Percentiles rank a stretch among this genome's conserved stretches.
phyloP scores from a whole-genome alignment of 2,113 vertebrate species.

The Petaurus breviceps region DNA sequence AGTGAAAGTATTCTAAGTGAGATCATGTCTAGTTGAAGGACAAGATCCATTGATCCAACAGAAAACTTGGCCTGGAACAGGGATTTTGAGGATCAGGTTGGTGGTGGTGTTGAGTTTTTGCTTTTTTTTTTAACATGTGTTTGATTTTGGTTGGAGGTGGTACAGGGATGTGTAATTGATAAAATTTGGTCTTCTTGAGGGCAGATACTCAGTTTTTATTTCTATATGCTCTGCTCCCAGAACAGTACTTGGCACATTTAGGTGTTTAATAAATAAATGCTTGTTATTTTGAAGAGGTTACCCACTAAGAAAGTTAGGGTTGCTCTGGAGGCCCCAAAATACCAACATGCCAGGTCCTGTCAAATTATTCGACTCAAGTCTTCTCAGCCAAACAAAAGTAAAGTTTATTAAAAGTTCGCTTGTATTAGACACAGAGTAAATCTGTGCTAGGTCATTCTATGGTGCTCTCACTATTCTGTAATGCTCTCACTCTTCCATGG shows the following conservation, averaged over 20 bases:
- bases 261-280: neutral
- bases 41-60: conserved; percentile 51
- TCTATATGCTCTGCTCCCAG: neutral
- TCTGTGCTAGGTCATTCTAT: too few relatives aligned
- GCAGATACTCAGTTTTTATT: neutral
- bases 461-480: too few relatives aligned
- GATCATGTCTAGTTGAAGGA: conserved; percentile 29
- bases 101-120: neutral
- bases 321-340: too few relatives aligned
- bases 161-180: neutral
- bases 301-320: too few relatives aligned
- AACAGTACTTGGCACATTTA: neutral
- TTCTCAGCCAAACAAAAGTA: too few relatives aligned
- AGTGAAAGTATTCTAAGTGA: conserved; percentile 54
- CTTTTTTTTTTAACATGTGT: neutral
- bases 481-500: too few relatives aligned
- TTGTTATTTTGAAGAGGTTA: neutral
- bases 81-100: neutral
- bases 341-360: too few relatives aligned
- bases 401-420: too few relatives aligned
- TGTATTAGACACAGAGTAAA: too few relatives aligned
- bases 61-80: conserved; percentile 34
- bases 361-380: too few relatives aligned
- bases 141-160: neutral
- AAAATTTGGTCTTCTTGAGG: neutral